Evolutionary conservation across 2,888 invertebrate genomes (phyloP).

Genomic region (Oscheius onirici): DNA sequence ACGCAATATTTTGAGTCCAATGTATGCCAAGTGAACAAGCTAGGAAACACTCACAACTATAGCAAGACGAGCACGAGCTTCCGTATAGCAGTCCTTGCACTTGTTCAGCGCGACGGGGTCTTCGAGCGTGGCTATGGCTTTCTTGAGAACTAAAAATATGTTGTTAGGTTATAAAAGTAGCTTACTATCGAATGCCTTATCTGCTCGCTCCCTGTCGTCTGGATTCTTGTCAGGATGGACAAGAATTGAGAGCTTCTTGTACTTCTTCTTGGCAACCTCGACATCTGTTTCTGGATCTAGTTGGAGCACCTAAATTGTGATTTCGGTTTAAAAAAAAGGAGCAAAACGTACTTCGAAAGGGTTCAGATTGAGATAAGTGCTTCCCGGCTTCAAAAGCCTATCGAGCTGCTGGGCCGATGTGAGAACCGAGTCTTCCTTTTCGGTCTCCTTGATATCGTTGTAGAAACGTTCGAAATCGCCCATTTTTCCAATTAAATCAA

Average conservation of each 20-base stretch:
- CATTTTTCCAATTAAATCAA: neutral
- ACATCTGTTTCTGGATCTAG: slow-evolving; percentile 85
- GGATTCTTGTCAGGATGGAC: slow-evolving; percentile 99
- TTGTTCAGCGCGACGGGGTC: slow-evolving; percentile 91
- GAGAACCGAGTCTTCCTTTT: slow-evolving; percentile 93
- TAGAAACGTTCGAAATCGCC: slow-evolving; percentile 65
- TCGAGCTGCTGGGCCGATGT: slow-evolving; percentile 98
- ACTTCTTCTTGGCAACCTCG: slow-evolving; percentile 95
- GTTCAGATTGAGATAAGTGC: slow-evolving; percentile 97
- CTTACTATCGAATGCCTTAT: slow-evolving; percentile 77
- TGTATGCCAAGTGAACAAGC: too few relatives aligned
- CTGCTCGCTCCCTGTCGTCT: slow-evolving; percentile 92
- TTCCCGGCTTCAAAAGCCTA: slow-evolving; percentile 90
- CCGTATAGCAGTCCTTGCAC: slow-evolving; percentile 94
- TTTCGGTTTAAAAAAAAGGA: neutral
- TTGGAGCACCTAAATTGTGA: slow-evolving; percentile 65
- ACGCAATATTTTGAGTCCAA: too few relatives aligned
- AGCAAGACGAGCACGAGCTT: slow-evolving; percentile 92
- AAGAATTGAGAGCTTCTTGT: slow-evolving; percentile 89
- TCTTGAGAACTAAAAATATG: slow-evolving; percentile 81
- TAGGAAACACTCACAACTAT: slow-evolving; percentile 82
- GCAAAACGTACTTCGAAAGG: slow-evolving; percentile 77
- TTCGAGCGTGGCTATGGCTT: slow-evolving; percentile 79
- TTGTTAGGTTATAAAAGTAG: slow-evolving; percentile 67
- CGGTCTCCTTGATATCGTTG: slow-evolving; percentile 88